Evolutionary conservation across 2,888 invertebrate species (phyloP).

Genomic region (Polietes domitor): DNA sequence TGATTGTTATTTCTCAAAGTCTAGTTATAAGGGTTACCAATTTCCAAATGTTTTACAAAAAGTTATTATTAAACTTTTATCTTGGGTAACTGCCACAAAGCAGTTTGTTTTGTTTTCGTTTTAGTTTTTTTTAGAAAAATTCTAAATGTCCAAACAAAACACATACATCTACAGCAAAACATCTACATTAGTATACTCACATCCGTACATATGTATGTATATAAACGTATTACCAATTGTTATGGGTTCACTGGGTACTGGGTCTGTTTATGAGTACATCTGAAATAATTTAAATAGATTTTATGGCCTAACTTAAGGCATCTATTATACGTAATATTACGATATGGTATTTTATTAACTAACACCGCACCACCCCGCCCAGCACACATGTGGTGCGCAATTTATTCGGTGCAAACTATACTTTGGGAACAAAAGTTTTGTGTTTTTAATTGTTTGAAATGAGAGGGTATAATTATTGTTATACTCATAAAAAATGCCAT

Average conservation of each 20-base stretch:
- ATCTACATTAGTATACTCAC: too few relatives aligned
- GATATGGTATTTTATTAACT: constrained; percentile 32
- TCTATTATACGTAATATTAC: constrained; percentile 43
- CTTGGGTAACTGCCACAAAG: constrained; percentile 14
- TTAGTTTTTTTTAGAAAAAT: not conserved
- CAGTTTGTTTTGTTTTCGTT: not conserved
- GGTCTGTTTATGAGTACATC: constrained; percentile 19
- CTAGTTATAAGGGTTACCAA: constrained; percentile 7
- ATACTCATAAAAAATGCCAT: not conserved
- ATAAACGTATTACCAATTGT: constrained; percentile 17
- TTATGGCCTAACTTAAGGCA: constrained; percentile 48
- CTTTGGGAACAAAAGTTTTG: constrained; percentile 18
- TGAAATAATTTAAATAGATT: constrained; percentile 46
- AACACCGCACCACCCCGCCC: constrained; percentile 10
- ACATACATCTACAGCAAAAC: not conserved
- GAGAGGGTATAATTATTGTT: constrained; percentile 9
- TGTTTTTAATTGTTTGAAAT: constrained; percentile 22
- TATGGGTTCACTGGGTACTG: too few relatives aligned
- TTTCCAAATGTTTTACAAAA: constrained; percentile 27
- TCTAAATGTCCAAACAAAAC: not conserved
- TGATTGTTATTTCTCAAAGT: constrained; percentile 9
- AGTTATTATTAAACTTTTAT: constrained; percentile 29
- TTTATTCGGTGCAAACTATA: not conserved
- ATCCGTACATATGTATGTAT: not conserved
- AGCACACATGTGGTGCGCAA: not conserved